Base-by-base conservation (phyloP, 2,797 vertebrate genomes). In the Tiaroga cobitis region DNA sequence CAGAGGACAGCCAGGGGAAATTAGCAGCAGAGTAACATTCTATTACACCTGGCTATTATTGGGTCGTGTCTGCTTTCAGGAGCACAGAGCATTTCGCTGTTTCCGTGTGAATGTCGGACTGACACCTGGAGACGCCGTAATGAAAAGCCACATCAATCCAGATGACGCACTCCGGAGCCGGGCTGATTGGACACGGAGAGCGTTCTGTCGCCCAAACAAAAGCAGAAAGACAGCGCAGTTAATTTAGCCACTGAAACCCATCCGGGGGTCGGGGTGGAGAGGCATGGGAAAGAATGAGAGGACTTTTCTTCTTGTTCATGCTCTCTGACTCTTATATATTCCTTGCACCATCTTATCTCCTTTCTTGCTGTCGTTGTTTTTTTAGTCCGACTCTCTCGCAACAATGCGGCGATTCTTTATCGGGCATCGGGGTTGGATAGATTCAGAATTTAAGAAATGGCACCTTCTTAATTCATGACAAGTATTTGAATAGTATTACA, bases 131-230 rank as follows among this genome's bases (percentile, higher is more conserved):
- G 83, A 86, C 59, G 51, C 70, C 80, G 70, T 49, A 90, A 87
- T 85, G 87, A 89, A 90, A 87, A 91, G 86, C 84, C 78, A 26
- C 72, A 89, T 89, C 85, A 88, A 81, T 85, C 81, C 74, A 67
- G 81, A 81, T 88, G 88, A 89, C 70, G 83, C 86, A 61, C 83
- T 67, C 46, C 69, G 34, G 77, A 41, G 49, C 54, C 80, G 18
- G 74, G 69, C 37, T 86, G 88, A 88, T 89, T 86, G 87, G 85
- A 86, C 86, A 80, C 13, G 82, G 76, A 39, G 68, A 67, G 81
- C 59, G 70, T 80, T 82, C 51, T 78, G 73, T 77, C 68, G 24
- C 19, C 51, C 41, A 39, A 88, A 89, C 86, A 88, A 90, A 89
- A 79, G 63, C 72, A 37, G 63, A 84, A 39, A 67, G 83, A 78